Evolutionary conservation across 2,797 vertebrate genomes (phyloP).

Genomic region (Phataginus tricuspis): DNA sequence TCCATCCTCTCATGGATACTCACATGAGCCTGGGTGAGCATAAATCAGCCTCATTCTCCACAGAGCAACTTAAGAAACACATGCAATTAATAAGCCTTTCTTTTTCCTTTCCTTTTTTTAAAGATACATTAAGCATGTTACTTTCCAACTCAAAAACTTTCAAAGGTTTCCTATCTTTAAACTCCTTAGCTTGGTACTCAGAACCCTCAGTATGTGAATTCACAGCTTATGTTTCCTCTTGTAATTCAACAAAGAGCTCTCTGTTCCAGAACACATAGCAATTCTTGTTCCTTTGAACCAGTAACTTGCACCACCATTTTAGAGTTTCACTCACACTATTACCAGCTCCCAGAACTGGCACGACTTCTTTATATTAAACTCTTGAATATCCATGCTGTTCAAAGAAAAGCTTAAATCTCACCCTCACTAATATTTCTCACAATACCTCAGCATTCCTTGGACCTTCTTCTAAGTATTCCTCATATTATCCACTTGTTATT

Average conservation of each 20-base stretch:
- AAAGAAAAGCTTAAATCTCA: not conserved
- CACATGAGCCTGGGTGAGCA: not conserved
- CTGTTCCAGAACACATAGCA: not conserved
- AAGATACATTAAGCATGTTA: not conserved
- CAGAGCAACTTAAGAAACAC: not conserved
- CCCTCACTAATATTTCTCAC: not conserved
- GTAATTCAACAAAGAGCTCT: not conserved
- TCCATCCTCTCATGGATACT: not conserved
- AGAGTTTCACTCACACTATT: not conserved
- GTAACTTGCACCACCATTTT: not conserved
- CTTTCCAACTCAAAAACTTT: not conserved
- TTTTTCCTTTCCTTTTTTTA: not conserved
- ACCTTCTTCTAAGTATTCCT: not conserved
- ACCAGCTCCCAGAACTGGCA: not conserved
- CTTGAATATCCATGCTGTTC: not conserved
- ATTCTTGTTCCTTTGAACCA: not conserved
- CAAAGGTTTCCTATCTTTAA: not conserved
- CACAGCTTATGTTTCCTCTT: not conserved
- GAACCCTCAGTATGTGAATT: not conserved
- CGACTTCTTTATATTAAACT: not conserved
- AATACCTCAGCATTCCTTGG: not conserved
- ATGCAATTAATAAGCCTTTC: not conserved
- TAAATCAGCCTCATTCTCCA: not conserved
- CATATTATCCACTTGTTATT: not conserved
- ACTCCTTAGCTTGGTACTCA: not conserved